Base-by-base conservation (phyloP, 1,140 invertebrate species). In the Drosophila melanica region DNA sequence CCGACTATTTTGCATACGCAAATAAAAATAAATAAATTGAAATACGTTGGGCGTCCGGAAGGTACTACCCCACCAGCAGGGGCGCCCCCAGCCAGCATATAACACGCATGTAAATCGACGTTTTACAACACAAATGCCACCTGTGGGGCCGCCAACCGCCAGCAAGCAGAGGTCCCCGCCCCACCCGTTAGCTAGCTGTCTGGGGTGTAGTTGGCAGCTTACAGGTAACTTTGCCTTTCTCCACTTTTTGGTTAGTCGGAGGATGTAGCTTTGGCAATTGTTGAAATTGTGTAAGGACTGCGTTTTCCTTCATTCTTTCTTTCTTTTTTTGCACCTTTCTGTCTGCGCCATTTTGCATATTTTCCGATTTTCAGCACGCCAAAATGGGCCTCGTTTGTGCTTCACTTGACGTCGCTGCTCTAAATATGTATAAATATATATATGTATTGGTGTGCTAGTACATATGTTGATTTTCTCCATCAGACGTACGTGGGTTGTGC, bases 1-100 rank as follows among this genome's bases (percentile, higher is more conserved):
- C 80, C 80, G 69, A 77, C 74, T 86, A 81, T 86, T 85, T 85
- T 85, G 81, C 81, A 85, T 86, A 85, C 69, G 69, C 62, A 85
- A 85, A 85, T 81, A 85, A 86, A 86, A 86, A 76, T 86, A 85
- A 86, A 85, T 85, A 85, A 85, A 85, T 85, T 85, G 81, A 85
- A 85, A 85, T 86, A 59, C 74, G 77, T 70, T 55, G 53, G 20
- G 53, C 37, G 39, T 41, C 53, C 10, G 8, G 20, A 39, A 23
- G 48, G 20, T 14, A 12, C 20, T 16, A 41, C 35, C 41, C 62
- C 44, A 16, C 37, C n/a, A 1, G 12, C 74, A 33, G 7, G 16
- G 27, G 9, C 48, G 9, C 35, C 11, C 4, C 16, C 18, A 7
- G 44, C 12, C 30, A 44, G 42, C 53, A 72, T 55, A 68, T 66